Evolutionary conservation across 2,113 vertebrate genomes (phyloP), one percentile per base, ranked within the genome.

Genomic region (Ascaphus truei): DNA sequence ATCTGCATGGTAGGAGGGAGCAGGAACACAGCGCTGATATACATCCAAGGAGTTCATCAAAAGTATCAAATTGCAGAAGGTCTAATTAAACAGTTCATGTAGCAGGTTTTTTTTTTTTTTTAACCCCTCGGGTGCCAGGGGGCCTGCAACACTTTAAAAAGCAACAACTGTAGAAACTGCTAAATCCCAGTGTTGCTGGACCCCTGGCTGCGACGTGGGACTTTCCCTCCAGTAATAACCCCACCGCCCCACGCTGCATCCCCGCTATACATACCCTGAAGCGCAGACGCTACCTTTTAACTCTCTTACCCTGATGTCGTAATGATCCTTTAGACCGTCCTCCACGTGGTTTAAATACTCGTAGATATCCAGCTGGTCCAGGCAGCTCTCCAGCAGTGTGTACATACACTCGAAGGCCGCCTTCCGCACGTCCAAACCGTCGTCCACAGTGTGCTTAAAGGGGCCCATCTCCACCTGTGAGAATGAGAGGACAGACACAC

Each of bases 381-480:
- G 87, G 69, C 95, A 98, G 85, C 89, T 93, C 75, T 98, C 95
- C 60, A 98, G 81, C 75, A 98, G 83, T 0, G 94, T 96, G 73
- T 96, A 96, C 96, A 98, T 98, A 56, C 94, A 96, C 62, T 98
- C 95, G 0, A 98, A 98, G 3, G 95, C 95, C 0, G 95, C 95
- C 76, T 98, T 98, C 73, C 95, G 88, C 51, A 98, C 90, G 0
- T 98, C 96, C 18, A 98, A 82, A 11, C 96, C 96, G 0, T 98
- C 96, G 0, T 98, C 95, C 67, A 98, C 95, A 0, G 94, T 95
- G 81, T 98, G 96, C 73, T 96, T 98, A 77, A 98, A 98, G 0
- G 95, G 95, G 27, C 96, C 95, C 96, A 98, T 98, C 90, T 98
- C 95, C 68, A 98, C 96, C 95, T 98, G 75, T 20, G 60, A 25